Evolutionary conservation across 1,140 invertebrate genomes (phyloP), one percentile per base, ranked within the genome.

Genomic region (Ostrea edulis): DNA sequence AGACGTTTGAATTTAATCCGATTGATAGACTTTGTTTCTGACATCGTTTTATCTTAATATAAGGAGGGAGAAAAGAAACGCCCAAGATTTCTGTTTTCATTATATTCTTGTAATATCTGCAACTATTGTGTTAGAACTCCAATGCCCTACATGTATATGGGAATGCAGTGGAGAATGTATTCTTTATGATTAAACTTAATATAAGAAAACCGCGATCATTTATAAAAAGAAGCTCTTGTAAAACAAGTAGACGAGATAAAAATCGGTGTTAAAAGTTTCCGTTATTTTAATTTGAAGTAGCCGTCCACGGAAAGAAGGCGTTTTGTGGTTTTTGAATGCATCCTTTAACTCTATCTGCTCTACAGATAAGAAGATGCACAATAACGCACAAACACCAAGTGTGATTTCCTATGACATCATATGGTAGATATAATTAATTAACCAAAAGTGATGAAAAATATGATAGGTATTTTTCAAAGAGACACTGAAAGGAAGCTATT

Each of bases 301-400:
- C 22, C 29, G 68, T 14, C 12, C 25, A 35, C 68, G 29, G 25
- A 29, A 29, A 29, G 25, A 1, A 25, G 25, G 14, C 29, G 14
- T 77, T 77, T 77, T 77, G 68, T 77, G 68, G 68, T 77, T 77
- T 68, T 77, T 77, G 29, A 25, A 44, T 35, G 68, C 25, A 77
- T 77, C 68, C 68, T 77, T 35, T 44, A 35, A 29, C 25, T 14
- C 25, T 29, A 77, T 77, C 68, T 77, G 68, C 11, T 77, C 29
- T 35, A 35, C 11, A 77, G 68, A 77, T 77, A 77, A 77, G 25
- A 35, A 77, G 68, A 35, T 14, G 29, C 68, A 29, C 35, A 77
- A 22, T 77, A 77, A 77, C 68, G 68, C 68, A 77, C 68, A 77
- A 1, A 25, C 68, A 35, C 12, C 14, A 29, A 35, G 22, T 14